Evolutionary conservation across 1,140 invertebrate species (phyloP).

Genomic region (Protaetia brevitarsis): DNA sequence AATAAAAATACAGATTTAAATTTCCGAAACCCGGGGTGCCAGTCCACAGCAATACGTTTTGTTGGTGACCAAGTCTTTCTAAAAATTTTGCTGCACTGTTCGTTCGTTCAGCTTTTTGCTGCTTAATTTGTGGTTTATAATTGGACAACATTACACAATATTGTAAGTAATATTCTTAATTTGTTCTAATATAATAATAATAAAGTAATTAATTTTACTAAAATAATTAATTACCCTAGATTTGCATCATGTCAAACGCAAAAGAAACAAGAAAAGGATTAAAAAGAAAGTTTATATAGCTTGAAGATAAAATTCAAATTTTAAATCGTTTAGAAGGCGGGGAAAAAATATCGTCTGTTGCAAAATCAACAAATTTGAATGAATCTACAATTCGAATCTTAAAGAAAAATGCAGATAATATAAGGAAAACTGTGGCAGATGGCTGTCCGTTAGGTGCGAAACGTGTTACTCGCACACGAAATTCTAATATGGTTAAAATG

Average conservation of each 20-base stretch:
- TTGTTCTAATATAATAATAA: neutral
- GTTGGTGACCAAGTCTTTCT: too few relatives aligned
- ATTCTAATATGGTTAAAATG: neutral
- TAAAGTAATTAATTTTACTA: constrained; percentile 12
- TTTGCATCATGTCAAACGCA: neutral
- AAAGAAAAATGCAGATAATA: constrained; percentile 25
- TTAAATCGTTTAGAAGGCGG: constrained; percentile 31
- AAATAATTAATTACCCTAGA: neutral
- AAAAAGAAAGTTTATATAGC: constrained; percentile 34
- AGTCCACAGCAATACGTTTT: too few relatives aligned
- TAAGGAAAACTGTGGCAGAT: constrained; percentile 29
- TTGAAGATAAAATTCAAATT: constrained; percentile 34
- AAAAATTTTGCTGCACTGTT: too few relatives aligned
- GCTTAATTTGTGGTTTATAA: constrained; percentile 15
- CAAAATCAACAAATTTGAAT: constrained; percentile 32
- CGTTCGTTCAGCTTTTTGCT: too few relatives aligned
- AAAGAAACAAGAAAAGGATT: constrained; percentile 28
- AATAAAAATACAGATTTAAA: too few relatives aligned
- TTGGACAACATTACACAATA: constrained; percentile 18
- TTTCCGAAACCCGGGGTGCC: too few relatives aligned
- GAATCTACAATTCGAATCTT: constrained; percentile 32
- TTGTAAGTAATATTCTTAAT: neutral
- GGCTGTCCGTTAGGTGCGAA: constrained; percentile 31
- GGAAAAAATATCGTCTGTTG: constrained; percentile 32
- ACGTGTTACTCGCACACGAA: constrained; percentile 20